Evolutionary conservation across 2,113 vertebrate species (phyloP), one percentile per base, ranked within the genome.

Genomic region (Leuciscus idus): DNA sequence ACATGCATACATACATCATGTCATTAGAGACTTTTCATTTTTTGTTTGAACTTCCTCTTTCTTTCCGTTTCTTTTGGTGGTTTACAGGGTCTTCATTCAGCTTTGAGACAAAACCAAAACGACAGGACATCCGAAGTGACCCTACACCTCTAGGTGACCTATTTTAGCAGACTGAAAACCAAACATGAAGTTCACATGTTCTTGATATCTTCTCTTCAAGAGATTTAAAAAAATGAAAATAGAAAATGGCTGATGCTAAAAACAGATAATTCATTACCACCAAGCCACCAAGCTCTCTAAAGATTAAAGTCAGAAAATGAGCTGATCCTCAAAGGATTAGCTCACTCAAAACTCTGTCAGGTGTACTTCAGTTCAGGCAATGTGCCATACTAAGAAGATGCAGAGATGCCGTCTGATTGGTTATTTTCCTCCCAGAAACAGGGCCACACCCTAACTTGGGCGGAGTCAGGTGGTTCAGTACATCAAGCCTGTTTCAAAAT

Each of bases 91-190:
- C 96, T 93, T 96, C 97, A 88, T 93, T 96, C 89, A 97, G 97
- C 89, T 96, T 96, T 68, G 97, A 98, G 93, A 98, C 96, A 95
- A 99, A 97, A 94, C 92, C 96, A 84, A 99, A 99, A 92, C 96
- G 97, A 1, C 98, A 97, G 0, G 94, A 96, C 96, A 95, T 98
- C 92, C 98, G 96, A 96, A 99, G 97, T 83, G 97, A 99, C 86
- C 98, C 97, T 85, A 98, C 97, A 81, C 98, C 98, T 57, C 95
- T 99, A 89, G 98, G 98, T 89, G 26, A 73, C 23, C 52, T 5
- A 70, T 76, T 62, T 64, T 6, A 28, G 6, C 46, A 68, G 21
- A 66, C 36, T 48, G 17, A 50, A 52, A 52, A n/a, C 23, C 6
- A 64, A 55, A 50, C 28, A 68, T 15, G 39, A 17, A 12, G 6